Conservation (phyloP, 2,113 vertebrate species). For the Mohoua ochrocephala region DNA sequence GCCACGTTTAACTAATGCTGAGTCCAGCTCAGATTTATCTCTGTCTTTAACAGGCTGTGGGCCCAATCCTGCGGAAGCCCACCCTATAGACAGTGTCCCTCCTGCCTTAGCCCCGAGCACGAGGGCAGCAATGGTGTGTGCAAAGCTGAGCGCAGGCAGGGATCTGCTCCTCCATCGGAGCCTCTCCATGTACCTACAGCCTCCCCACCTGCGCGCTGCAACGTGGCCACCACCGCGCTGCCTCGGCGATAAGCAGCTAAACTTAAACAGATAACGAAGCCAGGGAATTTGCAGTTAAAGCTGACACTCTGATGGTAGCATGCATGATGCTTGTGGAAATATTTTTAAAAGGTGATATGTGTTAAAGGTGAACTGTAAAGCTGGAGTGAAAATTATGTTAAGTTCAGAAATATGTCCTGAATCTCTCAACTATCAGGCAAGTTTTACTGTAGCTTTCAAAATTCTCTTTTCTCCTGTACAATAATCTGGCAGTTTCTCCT, state of each 20-base stretch:
- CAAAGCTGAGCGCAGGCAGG: not conserved
- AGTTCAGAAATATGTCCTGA: slow-evolving; percentile 39
- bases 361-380: slow-evolving; percentile 48
- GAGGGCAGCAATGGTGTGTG: rapidly evolving
- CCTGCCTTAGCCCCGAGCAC: not conserved
- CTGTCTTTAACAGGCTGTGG: not conserved
- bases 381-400: slow-evolving; percentile 41
- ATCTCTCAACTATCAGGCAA: slow-evolving; percentile 13
- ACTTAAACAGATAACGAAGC: not conserved
- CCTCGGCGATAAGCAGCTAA: not conserved
- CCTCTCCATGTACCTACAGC: not conserved
- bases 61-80: not conserved
- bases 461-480: slow-evolving; percentile 1
- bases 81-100: rapidly evolving
- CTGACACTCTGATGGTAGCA: not conserved
- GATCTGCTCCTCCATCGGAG: not conserved
- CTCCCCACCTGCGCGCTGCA: not conserved
- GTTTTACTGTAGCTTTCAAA: slow-evolving; percentile 29
- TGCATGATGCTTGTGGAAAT: not conserved
- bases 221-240: not conserved
- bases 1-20: not conserved
- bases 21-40: not conserved
- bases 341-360: slow-evolving; percentile 6
- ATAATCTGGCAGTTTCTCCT: slow-evolving; percentile 10
- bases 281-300: not conserved